A percentile compares a stretch with the other conserved stretches of the same genome.
Evolutionary conservation across 2,113 vertebrate species (phyloP).

Genomic region (Elachura formosa): DNA sequence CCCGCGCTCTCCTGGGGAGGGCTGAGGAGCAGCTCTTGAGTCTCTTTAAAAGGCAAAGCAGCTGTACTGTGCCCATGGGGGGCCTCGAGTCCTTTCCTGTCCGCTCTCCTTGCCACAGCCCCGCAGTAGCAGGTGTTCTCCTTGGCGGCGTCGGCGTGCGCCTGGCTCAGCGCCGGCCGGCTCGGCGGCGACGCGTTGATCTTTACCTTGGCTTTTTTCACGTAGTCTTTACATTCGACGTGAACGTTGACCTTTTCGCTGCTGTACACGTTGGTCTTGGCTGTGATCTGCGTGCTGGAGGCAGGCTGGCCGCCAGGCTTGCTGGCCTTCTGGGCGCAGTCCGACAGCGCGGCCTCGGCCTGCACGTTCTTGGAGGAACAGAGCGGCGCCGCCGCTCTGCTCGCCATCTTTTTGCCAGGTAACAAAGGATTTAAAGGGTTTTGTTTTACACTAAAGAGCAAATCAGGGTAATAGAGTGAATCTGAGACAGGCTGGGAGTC

Average conservation of each 20-base stretch:
- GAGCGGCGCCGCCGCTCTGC: constrained; percentile 76
- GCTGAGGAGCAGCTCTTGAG: constrained; percentile 74
- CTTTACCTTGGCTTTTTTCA: constrained; percentile 94
- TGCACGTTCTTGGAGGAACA: constrained; percentile 81
- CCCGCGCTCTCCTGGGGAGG: constrained; percentile 71
- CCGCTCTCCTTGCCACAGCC: constrained; percentile 70
- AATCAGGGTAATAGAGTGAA: constrained; percentile 87
- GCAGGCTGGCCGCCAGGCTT: constrained; percentile 86
- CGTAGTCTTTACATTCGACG: constrained; percentile 86
- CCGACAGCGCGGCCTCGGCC: constrained; percentile 74
- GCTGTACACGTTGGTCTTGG: constrained; percentile 80
- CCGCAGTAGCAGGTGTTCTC: constrained; percentile 80
- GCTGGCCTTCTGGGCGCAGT: constrained; percentile 87
- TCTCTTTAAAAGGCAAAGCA: constrained; percentile 79
- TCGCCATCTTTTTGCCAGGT: constrained; percentile 80
- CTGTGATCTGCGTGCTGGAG: constrained; percentile 88
- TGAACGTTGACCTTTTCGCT: constrained; percentile 76
- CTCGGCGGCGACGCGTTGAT: constrained; percentile 76
- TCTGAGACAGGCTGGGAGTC: constrained; percentile 96
- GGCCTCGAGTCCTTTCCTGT: constrained; percentile 77
- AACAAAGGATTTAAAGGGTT: constrained; percentile 71
- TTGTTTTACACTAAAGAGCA: constrained; percentile 76
- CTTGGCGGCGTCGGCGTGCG: constrained; percentile 68
- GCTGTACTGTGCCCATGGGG: constrained; percentile 53
- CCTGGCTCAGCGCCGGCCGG: constrained; percentile 66